Evolutionary conservation across 1,140 invertebrate genomes (phyloP).

Genomic region (Copidosoma floridanum): DNA sequence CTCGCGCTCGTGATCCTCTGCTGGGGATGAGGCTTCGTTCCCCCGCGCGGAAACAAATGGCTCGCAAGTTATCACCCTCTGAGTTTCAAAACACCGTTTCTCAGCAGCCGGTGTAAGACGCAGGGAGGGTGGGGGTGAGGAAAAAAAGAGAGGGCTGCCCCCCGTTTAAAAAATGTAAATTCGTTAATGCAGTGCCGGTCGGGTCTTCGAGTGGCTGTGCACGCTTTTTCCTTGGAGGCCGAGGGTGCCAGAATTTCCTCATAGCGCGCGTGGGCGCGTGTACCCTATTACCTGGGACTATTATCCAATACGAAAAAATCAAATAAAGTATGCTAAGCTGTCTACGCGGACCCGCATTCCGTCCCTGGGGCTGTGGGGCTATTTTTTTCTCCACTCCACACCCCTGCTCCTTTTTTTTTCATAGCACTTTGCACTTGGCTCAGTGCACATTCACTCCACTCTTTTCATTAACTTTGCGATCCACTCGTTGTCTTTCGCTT

Average conservation of each 20-base stretch:
- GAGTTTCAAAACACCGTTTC: not conserved
- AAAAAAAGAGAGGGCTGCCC: constrained; percentile 39
- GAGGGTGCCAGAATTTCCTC: constrained; percentile 45
- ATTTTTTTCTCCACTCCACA: constrained; percentile 7
- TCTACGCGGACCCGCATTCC: constrained; percentile 47
- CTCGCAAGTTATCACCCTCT: constrained; percentile 54
- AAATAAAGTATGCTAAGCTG: constrained; percentile 58
- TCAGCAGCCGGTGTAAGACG: not conserved
- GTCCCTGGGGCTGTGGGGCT: no score
- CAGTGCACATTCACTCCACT: constrained; percentile 1
- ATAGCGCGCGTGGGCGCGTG: constrained; percentile 34
- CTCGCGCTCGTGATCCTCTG: constrained; percentile 47
- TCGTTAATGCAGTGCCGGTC: constrained; percentile 52
- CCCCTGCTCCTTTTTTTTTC: constrained; percentile 8
- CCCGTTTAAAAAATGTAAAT: constrained; percentile 59
- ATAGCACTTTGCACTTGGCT: not conserved
- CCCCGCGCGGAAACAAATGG: constrained; percentile 53
- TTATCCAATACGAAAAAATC: constrained; percentile 59
- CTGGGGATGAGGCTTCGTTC: constrained; percentile 54
- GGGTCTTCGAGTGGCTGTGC: not conserved
- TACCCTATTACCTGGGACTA: constrained; percentile 52
- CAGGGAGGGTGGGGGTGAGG: constrained; percentile 15
- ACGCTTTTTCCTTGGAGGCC: not conserved
- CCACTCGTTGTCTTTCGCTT: not conserved
- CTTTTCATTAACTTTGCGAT: constrained; percentile 38